Evolutionary conservation across 2,888 invertebrate genomes (phyloP).

Genomic region (Andrena fulva): DNA sequence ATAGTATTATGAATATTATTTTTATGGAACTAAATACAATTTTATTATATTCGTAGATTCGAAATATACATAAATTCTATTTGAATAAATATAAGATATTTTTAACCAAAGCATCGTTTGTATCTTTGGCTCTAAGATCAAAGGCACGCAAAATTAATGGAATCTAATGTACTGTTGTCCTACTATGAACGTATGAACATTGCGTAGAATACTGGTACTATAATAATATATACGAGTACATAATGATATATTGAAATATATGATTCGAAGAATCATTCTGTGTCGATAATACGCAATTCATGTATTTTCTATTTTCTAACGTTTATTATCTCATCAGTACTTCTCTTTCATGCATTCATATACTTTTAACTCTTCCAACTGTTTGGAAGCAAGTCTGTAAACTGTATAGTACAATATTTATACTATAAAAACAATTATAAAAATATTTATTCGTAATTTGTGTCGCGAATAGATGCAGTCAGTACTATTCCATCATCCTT

Average conservation of each 20-base stretch:
- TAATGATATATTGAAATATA: slow-evolving; percentile 28
- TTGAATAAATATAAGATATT: slow-evolving; percentile 53
- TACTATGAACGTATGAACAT: not conserved
- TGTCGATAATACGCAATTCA: slow-evolving; percentile 8
- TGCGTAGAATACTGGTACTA: slow-evolving; percentile 21
- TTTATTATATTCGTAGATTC: slow-evolving; percentile 26
- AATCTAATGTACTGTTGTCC: slow-evolving; percentile 21
- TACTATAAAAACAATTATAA: slow-evolving; percentile 36
- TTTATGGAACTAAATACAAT: slow-evolving; percentile 33
- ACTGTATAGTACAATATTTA: not conserved
- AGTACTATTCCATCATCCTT: no score
- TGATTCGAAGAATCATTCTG: slow-evolving; percentile 10
- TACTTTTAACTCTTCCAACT: not conserved
- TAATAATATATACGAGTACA: slow-evolving; percentile 20
- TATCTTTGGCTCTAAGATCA: slow-evolving; percentile 36
- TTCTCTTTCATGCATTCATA: not conserved
- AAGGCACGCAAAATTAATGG: slow-evolving; percentile 21
- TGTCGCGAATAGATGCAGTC: not conserved
- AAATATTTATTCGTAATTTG: slow-evolving; percentile 33
- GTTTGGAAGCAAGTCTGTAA: not conserved
- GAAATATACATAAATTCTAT: slow-evolving; percentile 28
- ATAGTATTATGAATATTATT: slow-evolving; percentile 25
- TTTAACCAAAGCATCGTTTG: slow-evolving; percentile 24
- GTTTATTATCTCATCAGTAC: slow-evolving; percentile 3
- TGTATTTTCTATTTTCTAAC: not conserved